These are phyloP conservation scores for Brachionus plicatilis DNA, from an alignment of 1,140 invertebrate species.

Conservation along the genomic window DNA sequence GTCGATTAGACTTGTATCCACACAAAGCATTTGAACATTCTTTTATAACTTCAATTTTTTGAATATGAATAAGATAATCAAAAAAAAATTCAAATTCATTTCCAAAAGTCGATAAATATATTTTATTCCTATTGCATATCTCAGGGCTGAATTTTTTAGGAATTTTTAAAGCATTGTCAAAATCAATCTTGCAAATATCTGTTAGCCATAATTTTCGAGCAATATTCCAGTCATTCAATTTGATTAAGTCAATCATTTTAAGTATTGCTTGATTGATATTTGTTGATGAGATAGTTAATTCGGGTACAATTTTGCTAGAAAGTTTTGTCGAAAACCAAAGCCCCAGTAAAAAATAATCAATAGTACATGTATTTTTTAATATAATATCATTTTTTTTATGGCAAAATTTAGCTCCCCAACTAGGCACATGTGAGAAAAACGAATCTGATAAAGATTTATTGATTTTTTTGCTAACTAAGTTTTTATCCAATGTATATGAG, in stretches of 20 bases:
- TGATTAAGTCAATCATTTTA: not conserved
- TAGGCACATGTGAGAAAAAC: not conserved
- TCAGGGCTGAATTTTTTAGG: not conserved
- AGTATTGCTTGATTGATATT: not conserved
- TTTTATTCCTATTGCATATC: not conserved
- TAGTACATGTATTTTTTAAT: no score
- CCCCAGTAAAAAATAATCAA: no score
- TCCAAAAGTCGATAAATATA: not conserved
- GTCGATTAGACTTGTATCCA: not conserved
- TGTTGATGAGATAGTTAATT: not conserved
- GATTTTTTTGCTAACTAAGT: not conserved
- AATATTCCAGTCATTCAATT: not conserved
- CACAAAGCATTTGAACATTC: not conserved
- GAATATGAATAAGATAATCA: not conserved
- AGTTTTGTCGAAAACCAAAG: not conserved
- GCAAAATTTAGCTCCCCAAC: no score
- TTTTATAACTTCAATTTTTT: not conserved
- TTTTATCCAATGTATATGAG: not conserved
- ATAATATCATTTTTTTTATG: no score
- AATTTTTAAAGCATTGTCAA: not conserved
- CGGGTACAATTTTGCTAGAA: not conserved
- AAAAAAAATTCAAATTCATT: conserved; percentile 12
- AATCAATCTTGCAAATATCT: not conserved
- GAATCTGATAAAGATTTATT: no score
- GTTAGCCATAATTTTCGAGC: not conserved